Evolutionary conservation across 1,140 invertebrate genomes (phyloP), one percentile per base, ranked within the genome.

Genomic region (Periplaneta americana): DNA sequence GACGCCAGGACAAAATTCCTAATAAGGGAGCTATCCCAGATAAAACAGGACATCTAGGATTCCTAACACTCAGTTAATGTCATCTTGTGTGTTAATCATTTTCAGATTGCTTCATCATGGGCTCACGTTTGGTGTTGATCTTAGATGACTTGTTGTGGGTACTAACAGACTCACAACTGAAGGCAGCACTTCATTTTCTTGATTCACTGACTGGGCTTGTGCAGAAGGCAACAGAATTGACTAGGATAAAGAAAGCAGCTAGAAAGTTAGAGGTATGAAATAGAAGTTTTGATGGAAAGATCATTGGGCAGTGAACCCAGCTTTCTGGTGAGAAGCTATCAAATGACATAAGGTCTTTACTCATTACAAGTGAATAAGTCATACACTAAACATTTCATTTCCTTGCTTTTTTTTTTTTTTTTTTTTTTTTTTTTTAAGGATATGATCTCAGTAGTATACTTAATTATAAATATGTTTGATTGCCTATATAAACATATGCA

Each of bases 121-220:
- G 97, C 11, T 98, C 97, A 74, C 93, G 97, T 75, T 89, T 99
- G 75, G 95, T 97, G 79, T 91, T 99, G 32, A 95, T 99, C 84
- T 91, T 99, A 76, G 98, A 99, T 89, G 98, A 99, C 87, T 90
- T 99, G 36, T 90, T 99, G n/a, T 99, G 98, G 98, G 97, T 98
- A 34, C 88, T 99, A 75, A 99, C 98, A 4, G 97, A 99, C 88
- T 97, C 97, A 0, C 98, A 99, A 89, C 88, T 99, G 22, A 95
- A 98, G 85, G 98, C 98, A 37, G 98, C 98, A 37, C 91, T 99
- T 28, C 94, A 97, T 85, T 99, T 99, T 89, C 93, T 96, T 22
- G 96, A 98, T 85, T 98, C 98, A 0, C 90, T 99, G 10, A 93
- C 95, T 76, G 94, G 93, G 39, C 89, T 98, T 5, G 95, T 98